Base-by-base conservation (phyloP, 2,888 invertebrate genomes). In the Lomographa bimaculata region DNA sequence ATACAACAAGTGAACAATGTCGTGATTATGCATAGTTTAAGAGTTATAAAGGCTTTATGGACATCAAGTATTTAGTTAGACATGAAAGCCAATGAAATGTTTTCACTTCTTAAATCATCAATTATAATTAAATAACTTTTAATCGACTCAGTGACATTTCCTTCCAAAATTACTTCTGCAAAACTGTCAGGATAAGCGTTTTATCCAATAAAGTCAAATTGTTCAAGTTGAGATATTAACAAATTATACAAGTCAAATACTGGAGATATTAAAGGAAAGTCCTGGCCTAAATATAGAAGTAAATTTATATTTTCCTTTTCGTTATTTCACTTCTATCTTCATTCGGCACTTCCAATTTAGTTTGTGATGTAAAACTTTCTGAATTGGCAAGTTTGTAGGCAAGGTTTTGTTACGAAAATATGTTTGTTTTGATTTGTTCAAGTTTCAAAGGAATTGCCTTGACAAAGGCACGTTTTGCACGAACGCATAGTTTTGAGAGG, bases 311-410 rank as follows among this genome's bases (percentile, higher is more conserved):
- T 46, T 48, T 14, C 14, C 16, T 43, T 38, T 40, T 40, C 11
- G 34, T 40, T 37, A 47, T 39, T 41, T 38, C 6, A 32, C 20
- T 34, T 32, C 25, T 11, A 36, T 39, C 33, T 36, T 34, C 10
- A 30, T 36, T 35, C 42, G 36, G 32, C 36, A 43, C 27, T 40
- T 46, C 39, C 40, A 37, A 50, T 38, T 47, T n/a, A n/a, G n/a
- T n/a, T 37, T 5, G 14, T 10, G 23, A 36, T 20, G 32, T 12
- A 9, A 40, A 49, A 46, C 40, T 48, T n/a, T 45, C 38, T 14
- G 18, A 36, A 50, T 51, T 45, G 37, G 29, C 20, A 48, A 50
- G 44, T 50, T 42, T 30, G 27, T 25, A 37, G 23, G 14, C 14
- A 32, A 28, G 19, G 35, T 41, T 32, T 9, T 34, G 24, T 35